Evolutionary conservation across 2,888 invertebrate species (phyloP), one percentile per base, ranked within the genome.

Genomic region (Abrostola triplasia): DNA sequence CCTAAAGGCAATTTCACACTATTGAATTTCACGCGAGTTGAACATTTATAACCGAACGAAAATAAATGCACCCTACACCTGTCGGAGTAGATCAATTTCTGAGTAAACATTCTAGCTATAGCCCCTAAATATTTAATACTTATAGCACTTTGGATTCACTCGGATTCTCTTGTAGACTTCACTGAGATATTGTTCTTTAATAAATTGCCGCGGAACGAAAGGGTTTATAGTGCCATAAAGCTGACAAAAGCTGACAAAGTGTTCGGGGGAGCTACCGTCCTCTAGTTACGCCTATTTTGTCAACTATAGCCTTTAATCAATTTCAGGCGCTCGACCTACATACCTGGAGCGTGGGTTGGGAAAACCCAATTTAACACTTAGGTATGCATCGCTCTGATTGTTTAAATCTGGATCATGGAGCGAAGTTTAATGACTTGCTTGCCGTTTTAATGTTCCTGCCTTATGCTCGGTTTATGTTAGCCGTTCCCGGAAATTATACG

Each of bases 271-370:
- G 42, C 56, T 51, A 36, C 60, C 59, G 55, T 36, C 36, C 62
- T 51, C 53, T 52, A 55, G 56, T 60, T 51, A 67, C 54, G 61
- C 63, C 62, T 63, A 67, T 76, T 68, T 66, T 67, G 65, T 70
- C 70, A 76, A 67, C 70, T 66, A 78, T 52, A 63, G 67, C 47
- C 53, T 70, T 70, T 76, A 77, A 77, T 78, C 77, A 76, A 76
- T 73, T 77, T 50, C 54, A 59, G 55, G 8, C 59, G 62, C 48
- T 50, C 53, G 66, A 62, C 70, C 70, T 70, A 67, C 66, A 77
- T 77, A 63, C 59, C 53, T 61, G 37, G 53, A 56, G 56, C 50
- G 49, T 56, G 35, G 57, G 24, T 42, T 51, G 35, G 59, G 55
- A 24, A 69, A 73, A 36, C 62, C 59, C 56, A 66, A 70, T 76